Conservation (phyloP, 2,888 invertebrate species). For the Ypsolopha scabrella region DNA sequence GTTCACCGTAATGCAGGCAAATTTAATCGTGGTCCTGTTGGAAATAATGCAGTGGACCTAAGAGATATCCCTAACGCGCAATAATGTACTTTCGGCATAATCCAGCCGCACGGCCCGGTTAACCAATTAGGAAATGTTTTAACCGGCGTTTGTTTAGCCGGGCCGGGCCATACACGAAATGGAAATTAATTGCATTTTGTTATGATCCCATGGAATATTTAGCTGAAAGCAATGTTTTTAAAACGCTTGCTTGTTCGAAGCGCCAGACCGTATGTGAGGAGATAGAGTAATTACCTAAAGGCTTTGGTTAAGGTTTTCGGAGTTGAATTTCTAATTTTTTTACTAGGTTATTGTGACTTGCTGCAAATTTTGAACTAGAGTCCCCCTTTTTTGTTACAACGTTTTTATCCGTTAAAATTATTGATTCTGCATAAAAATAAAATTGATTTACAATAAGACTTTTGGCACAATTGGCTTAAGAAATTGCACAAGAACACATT, state of each 20-base stretch:
- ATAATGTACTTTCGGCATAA: constrained; percentile 47
- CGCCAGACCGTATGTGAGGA: not conserved
- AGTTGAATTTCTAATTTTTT: no score
- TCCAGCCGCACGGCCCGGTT: constrained; percentile 33
- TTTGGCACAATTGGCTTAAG: no score
- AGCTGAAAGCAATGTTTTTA: not conserved
- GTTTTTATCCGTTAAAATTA: no score
- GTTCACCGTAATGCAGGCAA: constrained; percentile 24
- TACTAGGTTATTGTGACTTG: no score
- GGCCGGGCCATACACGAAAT: not conserved
- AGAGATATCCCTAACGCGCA: constrained; percentile 45
- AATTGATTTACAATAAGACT: no score
- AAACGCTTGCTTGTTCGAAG: not conserved
- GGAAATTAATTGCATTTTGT: constrained; percentile 3
- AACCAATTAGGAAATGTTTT: constrained; percentile 37
- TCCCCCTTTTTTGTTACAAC: no score
- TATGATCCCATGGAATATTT: not conserved
- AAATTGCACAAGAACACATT: no score
- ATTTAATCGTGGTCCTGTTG: constrained; percentile 29
- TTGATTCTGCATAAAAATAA: no score
- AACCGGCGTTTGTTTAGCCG: not conserved
- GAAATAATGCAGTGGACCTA: constrained; percentile 38
- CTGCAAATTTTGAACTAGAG: no score
- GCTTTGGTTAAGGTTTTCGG: no score
- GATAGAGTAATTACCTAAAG: no score